Evolutionary conservation across 1,140 invertebrate genomes (phyloP), one percentile per base, ranked within the genome.

Genomic region (Aphelenchoides avenae): DNA sequence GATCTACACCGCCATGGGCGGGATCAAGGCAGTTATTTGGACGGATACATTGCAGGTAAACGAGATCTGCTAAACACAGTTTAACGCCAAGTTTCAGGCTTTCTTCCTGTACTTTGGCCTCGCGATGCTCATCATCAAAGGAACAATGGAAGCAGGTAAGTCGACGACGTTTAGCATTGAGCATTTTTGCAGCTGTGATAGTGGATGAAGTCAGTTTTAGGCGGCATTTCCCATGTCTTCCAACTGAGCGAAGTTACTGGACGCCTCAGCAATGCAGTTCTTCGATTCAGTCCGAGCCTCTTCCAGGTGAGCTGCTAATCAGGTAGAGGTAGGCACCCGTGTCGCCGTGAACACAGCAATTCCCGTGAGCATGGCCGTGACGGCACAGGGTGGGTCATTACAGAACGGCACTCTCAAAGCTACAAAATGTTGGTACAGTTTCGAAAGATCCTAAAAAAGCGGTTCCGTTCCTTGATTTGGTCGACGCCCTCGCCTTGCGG

Each of bases 21-120:
- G 71, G 9, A 62, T 70, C 13, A 74, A 73, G 24, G 68, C 68
- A 24, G 68, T 70, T 18, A 58, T 70, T 40, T 70, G 68, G 68
- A 69, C 64, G 7, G 68, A 74, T 29, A 66, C 55, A 6, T 18
- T 74, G 5, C 68, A 71, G 43, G 64, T 52, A 11, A 27, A 36
- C 11, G 20, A 47, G 11, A 29, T 40, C 26, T 7, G 36, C n/a
- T n/a, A n/a, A n/a, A n/a, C n/a, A n/a, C n/a, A n/a, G n/a, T n/a
- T n/a, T n/a, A n/a, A n/a, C n/a, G n/a, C 30, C 39, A 49, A 29
- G n/a, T 27, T 49, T 20, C 54, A 58, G 34, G 57, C 66, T 6
- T 40, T 64, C 5, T 64, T 64, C 34, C 43, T 64, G 20, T 52
- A 70, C 33, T 18, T 44, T 1, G 62, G 62, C 6, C 13, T 64